phyloP scores from a whole-genome alignment of 2,797 vertebrate genomes.

The Eulemur coronatus region DNA sequence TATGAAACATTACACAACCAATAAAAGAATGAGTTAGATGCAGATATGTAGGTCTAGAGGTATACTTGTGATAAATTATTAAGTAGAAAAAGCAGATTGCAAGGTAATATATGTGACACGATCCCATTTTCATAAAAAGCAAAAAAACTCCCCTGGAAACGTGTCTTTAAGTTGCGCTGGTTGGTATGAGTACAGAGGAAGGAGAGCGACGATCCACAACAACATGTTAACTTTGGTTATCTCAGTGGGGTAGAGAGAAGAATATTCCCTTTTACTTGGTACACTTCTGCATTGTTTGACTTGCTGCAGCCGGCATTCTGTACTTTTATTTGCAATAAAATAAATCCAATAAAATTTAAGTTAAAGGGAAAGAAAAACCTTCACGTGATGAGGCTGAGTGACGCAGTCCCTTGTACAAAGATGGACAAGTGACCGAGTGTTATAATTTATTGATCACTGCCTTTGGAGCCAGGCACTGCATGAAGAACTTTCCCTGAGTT shows the following conservation, averaged over 20 bases:
- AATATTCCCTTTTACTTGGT: neutral
- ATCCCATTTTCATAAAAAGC: conserved; percentile 39
- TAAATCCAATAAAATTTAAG: neutral
- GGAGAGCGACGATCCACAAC: neutral
- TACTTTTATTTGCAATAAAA: neutral
- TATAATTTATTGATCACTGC: neutral
- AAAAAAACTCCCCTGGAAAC: neutral
- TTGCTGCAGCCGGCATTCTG: neutral
- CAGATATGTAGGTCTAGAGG: conserved; percentile 48
- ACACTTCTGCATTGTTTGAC: neutral
- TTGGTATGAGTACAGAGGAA: neutral
- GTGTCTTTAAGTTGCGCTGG: neutral
- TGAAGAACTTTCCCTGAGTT: neutral
- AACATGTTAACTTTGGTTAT: neutral
- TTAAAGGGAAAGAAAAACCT: neutral
- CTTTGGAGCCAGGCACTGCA: neutral
- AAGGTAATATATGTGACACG: conserved; percentile 6
- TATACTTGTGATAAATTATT: conserved; percentile 53
- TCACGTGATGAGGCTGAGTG: neutral
- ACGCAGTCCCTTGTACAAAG: neutral
- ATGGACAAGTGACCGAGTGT: neutral
- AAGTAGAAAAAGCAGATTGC: conserved; percentile 33
- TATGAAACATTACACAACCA: conserved; percentile 53
- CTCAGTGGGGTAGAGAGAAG: neutral
- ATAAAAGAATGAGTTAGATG: conserved; percentile 56